Conservation (phyloP, 2,113 vertebrate species). For the Macrotis lagotis region DNA sequence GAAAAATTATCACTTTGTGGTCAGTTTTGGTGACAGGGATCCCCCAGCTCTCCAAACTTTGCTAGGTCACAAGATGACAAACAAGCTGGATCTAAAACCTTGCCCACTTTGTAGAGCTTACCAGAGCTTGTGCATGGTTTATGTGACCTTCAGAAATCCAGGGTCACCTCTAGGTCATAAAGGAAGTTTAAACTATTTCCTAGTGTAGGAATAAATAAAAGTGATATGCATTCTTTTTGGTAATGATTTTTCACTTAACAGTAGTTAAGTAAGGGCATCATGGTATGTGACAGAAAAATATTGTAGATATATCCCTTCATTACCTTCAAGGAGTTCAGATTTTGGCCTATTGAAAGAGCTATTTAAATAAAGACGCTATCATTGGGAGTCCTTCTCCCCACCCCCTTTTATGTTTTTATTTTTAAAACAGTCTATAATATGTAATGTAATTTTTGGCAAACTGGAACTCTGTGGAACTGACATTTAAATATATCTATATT, state of each 20-base stretch:
- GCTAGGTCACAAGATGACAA: not conserved
- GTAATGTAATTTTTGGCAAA: constrained; percentile 24
- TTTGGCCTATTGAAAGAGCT: not conserved
- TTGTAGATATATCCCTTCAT: not conserved
- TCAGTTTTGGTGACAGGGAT: not conserved
- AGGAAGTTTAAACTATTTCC: not conserved
- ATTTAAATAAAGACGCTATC: not conserved
- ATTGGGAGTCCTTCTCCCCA: not conserved
- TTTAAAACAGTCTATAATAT: not conserved
- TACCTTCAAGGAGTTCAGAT: not conserved
- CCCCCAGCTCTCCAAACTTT: not conserved
- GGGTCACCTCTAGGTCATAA: not conserved
- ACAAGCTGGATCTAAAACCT: not conserved
- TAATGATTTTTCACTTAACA: not conserved
- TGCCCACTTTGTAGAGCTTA: not conserved
- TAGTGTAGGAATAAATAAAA: not conserved
- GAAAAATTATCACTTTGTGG: not conserved
- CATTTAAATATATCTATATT: constrained; percentile 33
- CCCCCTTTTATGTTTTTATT: not conserved
- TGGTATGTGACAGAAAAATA: not conserved
- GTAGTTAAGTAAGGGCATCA: not conserved
- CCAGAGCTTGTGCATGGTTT: not conserved
- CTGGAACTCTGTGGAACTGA: constrained; percentile 10
- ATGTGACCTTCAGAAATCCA: not conserved
- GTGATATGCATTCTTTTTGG: not conserved